Conservation (phyloP, 2,888 invertebrate species). For the Maniola hyperantus region DNA sequence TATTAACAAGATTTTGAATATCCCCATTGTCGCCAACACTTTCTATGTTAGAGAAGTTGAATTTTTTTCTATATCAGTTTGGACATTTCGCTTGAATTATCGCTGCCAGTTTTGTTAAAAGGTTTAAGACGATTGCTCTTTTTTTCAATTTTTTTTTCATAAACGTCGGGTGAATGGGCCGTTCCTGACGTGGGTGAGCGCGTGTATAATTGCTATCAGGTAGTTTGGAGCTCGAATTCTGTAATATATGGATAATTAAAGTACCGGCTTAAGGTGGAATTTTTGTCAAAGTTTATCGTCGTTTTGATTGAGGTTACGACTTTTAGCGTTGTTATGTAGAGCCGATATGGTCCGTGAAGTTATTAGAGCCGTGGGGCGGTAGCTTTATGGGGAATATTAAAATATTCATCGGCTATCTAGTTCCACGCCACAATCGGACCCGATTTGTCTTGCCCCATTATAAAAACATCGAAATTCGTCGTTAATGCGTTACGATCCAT, state of each 20-base stretch:
- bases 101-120: constrained; percentile 80
- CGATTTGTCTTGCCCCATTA: constrained; percentile 77
- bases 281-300: constrained; percentile 81
- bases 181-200: constrained; percentile 80
- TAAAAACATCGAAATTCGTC: constrained; percentile 65
- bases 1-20: constrained; percentile 82
- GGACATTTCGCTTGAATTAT: constrained; percentile 83
- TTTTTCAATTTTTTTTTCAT: constrained; percentile 53
- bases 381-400: constrained; percentile 70
- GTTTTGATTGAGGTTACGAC: constrained; percentile 81
- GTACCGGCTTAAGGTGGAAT: constrained; percentile 80
- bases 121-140: constrained; percentile 71
- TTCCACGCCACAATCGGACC: constrained; percentile 59
- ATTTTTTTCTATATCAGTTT: constrained; percentile 69
- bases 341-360: constrained; percentile 54
- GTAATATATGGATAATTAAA: constrained; percentile 83
- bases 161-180: constrained; percentile 72
- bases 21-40: constrained; percentile 81
- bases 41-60: constrained; percentile 73
- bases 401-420: constrained; percentile 55
- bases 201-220: constrained; percentile 81
- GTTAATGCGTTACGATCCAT: constrained; percentile 66
- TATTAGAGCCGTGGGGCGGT: constrained; percentile 65
- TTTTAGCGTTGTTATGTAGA: constrained; percentile 49
- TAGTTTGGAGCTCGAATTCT: constrained; percentile 71